Conservation (phyloP, 1,140 invertebrate genomes). For the Drosophila trapezifrons region DNA sequence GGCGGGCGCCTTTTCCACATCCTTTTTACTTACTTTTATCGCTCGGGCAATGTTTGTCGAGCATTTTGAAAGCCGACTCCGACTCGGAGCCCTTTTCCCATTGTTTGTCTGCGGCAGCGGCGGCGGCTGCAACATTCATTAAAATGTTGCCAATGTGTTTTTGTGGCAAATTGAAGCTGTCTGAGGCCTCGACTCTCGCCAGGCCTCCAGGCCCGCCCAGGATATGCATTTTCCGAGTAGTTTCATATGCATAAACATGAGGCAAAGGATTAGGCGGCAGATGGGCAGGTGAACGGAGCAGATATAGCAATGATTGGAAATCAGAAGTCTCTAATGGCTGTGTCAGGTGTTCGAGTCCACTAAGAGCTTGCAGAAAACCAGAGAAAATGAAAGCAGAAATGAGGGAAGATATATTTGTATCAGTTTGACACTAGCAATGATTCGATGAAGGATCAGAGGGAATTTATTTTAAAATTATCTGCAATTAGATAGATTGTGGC, state of each 20-base stretch:
- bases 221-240: slow-evolving; percentile 63
- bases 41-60: slow-evolving; percentile 72
- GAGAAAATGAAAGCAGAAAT: background rate
- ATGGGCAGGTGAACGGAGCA: slow-evolving; percentile 4
- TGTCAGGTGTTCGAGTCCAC: background rate
- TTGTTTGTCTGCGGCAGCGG: slow-evolving; percentile 61
- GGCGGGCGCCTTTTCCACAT: slow-evolving; percentile 47
- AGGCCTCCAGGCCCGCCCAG: slow-evolving; percentile 18
- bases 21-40: slow-evolving; percentile 78
- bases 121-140: slow-evolving; percentile 72
- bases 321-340: slow-evolving; percentile 39
- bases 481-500: too few species aligned
- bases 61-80: slow-evolving; percentile 64
- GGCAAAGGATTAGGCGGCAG: slow-evolving; percentile 56
- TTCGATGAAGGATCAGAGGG: background rate
- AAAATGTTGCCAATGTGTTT: slow-evolving; percentile 82
- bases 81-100: slow-evolving; percentile 48
- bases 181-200: slow-evolving; percentile 28
- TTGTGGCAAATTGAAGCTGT: slow-evolving; percentile 82
- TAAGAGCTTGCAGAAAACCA: background rate
- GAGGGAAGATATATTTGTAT: background rate
- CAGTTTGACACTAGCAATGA: background rate
- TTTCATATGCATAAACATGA: slow-evolving; percentile 59
- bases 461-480: too few species aligned
- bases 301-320: slow-evolving; percentile 46